Base-by-base conservation (phyloP, 2,888 invertebrate genomes). In the Xestia ashworthii region DNA sequence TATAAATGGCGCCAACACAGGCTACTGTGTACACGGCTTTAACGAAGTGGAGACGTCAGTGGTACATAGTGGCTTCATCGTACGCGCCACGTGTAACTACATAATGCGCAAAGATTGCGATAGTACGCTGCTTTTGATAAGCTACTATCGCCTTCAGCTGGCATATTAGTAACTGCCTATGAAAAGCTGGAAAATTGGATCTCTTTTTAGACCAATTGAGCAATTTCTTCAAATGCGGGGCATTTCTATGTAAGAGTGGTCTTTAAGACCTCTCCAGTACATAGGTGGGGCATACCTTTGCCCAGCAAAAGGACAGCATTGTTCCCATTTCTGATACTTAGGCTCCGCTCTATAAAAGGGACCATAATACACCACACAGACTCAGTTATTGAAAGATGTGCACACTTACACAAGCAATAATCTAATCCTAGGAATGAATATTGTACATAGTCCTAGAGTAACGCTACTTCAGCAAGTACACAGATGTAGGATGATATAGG, bases 91-190 rank as follows among this genome's bases (percentile, higher is more conserved):
- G 84, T 87, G 74, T 71, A 70, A 64, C 67, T 58, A 72, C 38
- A 44, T 66, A 70, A 78, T 64, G 71, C 71, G 80, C 71, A 80
- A 75, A 73, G 80, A 84, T 84, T 87, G 60, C 32, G 87, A 87
- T 80, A 80, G 64, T 68, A 60, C 71, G 69, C 50, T 83, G 60
- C 62, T 86, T 65, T 69, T 72, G 83, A 83, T 83, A 87, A 87
- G 74, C 67, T 71, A 58, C 68, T 70, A 64, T 72, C 58, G 60
- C 48, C 16, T 46, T 46, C 44, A 19, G 44, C 38, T 50, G 60
- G n/a, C 25, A 44, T 58, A 55, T 76, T 62, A 62, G 25, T 73
- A 71, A 73, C n/a, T 71, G 74, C 38, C 22, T 48, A 25, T 66
- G 1, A 22, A 44, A 22, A 58, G 9, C 14, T 11, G 0, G 19